These are phyloP conservation scores for Urosaurus nigricauda DNA, from an alignment of 2,797 vertebrate genomes.

Conservation along the genomic window DNA sequence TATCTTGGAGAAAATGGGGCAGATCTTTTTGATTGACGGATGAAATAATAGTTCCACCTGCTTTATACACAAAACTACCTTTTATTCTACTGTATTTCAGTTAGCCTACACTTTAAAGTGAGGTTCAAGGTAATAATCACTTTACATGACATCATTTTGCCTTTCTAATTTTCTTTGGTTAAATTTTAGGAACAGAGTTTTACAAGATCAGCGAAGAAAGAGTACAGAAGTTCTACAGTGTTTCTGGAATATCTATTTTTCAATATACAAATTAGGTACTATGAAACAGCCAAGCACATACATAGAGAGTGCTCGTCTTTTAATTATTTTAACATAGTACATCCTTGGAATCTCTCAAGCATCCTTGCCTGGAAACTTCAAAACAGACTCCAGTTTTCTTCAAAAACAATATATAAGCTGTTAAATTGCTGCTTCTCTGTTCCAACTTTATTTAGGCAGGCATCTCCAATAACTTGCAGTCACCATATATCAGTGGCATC, in stretches of 20 bases:
- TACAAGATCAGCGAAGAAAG: background rate
- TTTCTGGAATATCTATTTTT: background rate
- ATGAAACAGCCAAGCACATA: background rate
- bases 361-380: background rate
- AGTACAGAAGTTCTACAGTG: background rate
- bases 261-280: background rate
- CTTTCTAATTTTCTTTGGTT: background rate
- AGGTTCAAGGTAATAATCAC: background rate
- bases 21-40: background rate
- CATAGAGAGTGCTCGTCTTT: no score
- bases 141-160: background rate
- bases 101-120: background rate
- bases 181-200: background rate
- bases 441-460: background rate
- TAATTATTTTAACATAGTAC: background rate
- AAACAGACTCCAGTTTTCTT: background rate
- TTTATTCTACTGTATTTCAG: background rate
- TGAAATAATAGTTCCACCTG: constrained; percentile 22
- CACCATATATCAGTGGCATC: background rate
- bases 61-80: constrained; percentile 17
- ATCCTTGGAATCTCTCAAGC: background rate
- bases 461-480: background rate
- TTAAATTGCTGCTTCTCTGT: background rate
- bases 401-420: background rate
- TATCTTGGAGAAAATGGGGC: constrained; percentile 20